Evolutionary conservation across 2,113 vertebrate species (phyloP).

Genomic region (Pseudopodoces humilis): DNA sequence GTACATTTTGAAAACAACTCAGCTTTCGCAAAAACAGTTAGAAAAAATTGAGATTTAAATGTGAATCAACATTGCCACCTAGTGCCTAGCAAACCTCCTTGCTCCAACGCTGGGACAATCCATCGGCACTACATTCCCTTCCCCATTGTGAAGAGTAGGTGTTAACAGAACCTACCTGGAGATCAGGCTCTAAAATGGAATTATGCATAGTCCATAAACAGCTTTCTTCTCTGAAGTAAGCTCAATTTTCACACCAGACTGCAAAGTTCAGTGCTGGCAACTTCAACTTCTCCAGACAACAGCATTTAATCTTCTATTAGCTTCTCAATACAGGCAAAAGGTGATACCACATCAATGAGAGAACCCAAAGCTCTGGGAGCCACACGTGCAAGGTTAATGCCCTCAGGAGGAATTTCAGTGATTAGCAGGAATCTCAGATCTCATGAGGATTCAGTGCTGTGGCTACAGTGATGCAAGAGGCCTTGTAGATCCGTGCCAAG

Average conservation of each 20-base stretch:
- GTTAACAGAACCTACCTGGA: not conserved
- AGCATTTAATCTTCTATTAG: not conserved
- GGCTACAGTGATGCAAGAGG: not conserved
- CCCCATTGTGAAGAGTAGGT: not conserved
- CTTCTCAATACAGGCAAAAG: not conserved
- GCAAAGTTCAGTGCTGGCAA: not conserved
- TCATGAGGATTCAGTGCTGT: not conserved
- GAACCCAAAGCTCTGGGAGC: not conserved
- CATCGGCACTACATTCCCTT: rapidly evolving
- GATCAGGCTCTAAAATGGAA: not conserved
- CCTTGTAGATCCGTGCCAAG: not conserved
- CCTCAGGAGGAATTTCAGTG: not conserved
- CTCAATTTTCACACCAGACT: not conserved
- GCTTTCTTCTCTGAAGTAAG: rapidly evolving
- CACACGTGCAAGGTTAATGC: not conserved
- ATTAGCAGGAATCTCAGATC: not conserved
- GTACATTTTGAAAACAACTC: not conserved
- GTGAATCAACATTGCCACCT: conserved; percentile 65
- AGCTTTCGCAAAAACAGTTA: not conserved
- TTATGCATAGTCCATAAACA: not conserved
- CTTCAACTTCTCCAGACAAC: not conserved
- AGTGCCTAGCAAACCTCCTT: not conserved
- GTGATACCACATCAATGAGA: rapidly evolving
- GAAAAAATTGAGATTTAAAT: rapidly evolving
- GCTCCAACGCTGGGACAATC: not conserved